Base-by-base conservation (phyloP, 2,888 invertebrate species). In the Hermaeophaga mercurialis region DNA sequence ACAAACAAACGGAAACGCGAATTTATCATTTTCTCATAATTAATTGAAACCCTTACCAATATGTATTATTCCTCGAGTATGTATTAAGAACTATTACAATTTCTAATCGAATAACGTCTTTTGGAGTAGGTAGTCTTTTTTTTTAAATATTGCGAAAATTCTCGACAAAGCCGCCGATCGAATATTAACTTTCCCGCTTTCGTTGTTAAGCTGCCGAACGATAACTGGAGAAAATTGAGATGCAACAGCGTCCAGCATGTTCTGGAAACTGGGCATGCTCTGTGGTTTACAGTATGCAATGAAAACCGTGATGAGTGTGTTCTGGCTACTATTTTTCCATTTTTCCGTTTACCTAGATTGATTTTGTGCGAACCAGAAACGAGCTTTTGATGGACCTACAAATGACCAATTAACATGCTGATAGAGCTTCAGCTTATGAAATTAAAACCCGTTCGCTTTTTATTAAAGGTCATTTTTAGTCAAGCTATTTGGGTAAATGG, bases 241-340 rank as follows among this genome's bases (percentile, higher is more conserved):
- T 6, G 75, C 75, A 75, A 76, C 75, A 76, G 76, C 75, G 74
- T 74, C 74, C 70, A 64, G 69, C 68, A 64, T 66, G 69, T 64
- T 60, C 36, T 43, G 59, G 54, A 53, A 61, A 55, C 54, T 54
- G 62, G 34, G 62, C 62, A 60, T 60, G 60, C 62, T 54, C 62
- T 47, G 45, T 54, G 49, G 38, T 52, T 49, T 44, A 50, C 49
- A 47, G 19, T 48, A 55, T 57, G 54, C 56, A 55, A 56, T 55
- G 53, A 62, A 59, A 62, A 49, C 43, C 45, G 56, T 53, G 52
- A 57, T 61, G 34, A 58, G 54, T 50, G 59, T 57, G 52, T 53
- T 56, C 53, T 47, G 43, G 39, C 50, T 54, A 50, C 38, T 52
- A 53, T 62, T 59, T 59, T 49, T 52, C 52, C 52, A 31, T 34